These are phyloP conservation scores for Mylabris phalerata DNA, from an alignment of 1,140 invertebrate genomes.

Conservation along the genomic window DNA sequence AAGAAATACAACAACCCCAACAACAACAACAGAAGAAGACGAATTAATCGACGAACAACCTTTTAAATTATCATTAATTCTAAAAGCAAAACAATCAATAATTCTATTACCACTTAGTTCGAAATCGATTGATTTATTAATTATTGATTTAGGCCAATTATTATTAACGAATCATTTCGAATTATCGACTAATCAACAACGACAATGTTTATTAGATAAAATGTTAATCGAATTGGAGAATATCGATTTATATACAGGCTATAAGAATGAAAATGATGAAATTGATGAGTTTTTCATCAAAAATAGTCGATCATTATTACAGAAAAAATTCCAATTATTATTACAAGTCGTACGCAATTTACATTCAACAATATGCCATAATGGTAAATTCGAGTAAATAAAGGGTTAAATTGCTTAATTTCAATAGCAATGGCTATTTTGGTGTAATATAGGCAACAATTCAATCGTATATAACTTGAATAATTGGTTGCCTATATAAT, in stretches of 20 bases:
- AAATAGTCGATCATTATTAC: slow-evolving; percentile 58
- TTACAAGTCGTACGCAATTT: slow-evolving; percentile 79
- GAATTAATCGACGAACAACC: slow-evolving; percentile 28
- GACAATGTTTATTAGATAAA: slow-evolving; percentile 61
- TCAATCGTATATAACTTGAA: too few relatives aligned
- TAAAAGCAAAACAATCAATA: slow-evolving; percentile 73
- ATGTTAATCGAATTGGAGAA: slow-evolving; percentile 71
- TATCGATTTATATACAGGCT: slow-evolving; percentile 74
- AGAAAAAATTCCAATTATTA: slow-evolving; percentile 72
- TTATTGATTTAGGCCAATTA: slow-evolving; percentile 76
- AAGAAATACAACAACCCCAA: slow-evolving; percentile 36
- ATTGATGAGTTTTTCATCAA: slow-evolving; percentile 43
- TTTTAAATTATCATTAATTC: slow-evolving; percentile 53
- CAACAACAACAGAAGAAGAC: slow-evolving; percentile 21
- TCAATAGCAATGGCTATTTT: too few relatives aligned
- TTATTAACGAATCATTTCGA: slow-evolving; percentile 69
- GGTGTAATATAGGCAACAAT: too few relatives aligned
- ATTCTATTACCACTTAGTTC: slow-evolving; percentile 83
- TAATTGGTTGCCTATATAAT: too few relatives aligned
- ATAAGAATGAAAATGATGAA: slow-evolving; percentile 30
- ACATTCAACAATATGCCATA: slow-evolving; percentile 59
- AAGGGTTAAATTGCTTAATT: not conserved
- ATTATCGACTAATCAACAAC: slow-evolving; percentile 44
- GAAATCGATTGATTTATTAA: slow-evolving; percentile 67
- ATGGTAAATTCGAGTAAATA: slow-evolving; percentile 38